Conservation (phyloP, 2,797 vertebrate species). For the Echeneis naucrates region DNA sequence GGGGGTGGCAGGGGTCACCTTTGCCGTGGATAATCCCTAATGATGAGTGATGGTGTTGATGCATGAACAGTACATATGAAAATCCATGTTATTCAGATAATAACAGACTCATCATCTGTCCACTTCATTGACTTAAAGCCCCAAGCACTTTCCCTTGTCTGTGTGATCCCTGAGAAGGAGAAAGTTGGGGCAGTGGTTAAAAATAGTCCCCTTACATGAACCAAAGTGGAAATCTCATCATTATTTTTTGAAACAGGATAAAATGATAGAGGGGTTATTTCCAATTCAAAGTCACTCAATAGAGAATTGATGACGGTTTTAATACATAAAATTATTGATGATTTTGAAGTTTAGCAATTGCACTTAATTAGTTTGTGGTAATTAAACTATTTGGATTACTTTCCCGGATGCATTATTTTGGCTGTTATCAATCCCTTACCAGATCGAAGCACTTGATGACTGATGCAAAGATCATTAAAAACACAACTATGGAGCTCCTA, state of each 20-base stretch:
- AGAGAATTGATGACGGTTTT: neutral
- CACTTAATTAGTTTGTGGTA: too few species aligned
- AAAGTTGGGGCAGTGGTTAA: constrained; percentile 12
- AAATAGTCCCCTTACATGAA: constrained; percentile 40
- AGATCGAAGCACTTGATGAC: too few species aligned
- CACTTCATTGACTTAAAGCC: neutral
- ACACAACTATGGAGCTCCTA: too few species aligned
- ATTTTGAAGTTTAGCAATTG: too few species aligned
- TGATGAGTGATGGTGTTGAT: neutral
- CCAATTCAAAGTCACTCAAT: constrained; percentile 14
- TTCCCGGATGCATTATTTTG: too few species aligned
- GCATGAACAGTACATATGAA: too few species aligned
- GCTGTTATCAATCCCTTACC: too few species aligned
- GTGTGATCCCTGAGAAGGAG: constrained; percentile 28
- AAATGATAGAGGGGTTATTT: neutral
- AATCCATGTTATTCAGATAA: neutral
- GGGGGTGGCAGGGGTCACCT: neutral
- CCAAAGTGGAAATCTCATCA: neutral
- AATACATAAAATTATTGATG: too few species aligned
- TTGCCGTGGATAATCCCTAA: neutral
- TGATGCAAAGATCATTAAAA: too few species aligned
- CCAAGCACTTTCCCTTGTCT: neutral
- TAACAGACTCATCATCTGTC: neutral
- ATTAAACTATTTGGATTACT: too few species aligned
- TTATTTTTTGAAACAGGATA: neutral